Conservation (phyloP, 2,797 vertebrate genomes). For the Cephalopachus bancanus region DNA sequence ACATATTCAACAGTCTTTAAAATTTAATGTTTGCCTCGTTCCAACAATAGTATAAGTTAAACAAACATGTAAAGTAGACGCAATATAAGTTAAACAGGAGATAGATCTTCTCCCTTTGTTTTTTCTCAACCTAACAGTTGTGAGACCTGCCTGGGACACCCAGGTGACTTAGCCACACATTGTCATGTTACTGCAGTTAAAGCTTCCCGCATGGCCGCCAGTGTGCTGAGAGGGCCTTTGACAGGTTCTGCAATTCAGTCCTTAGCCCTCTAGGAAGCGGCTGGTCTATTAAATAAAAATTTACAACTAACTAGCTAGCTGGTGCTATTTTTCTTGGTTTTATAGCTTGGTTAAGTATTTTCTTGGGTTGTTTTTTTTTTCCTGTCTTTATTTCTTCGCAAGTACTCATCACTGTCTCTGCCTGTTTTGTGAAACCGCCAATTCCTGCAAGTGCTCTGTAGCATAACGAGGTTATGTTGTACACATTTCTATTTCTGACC, state of each 20-base stretch:
- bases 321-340: background rate
- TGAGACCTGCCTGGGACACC: background rate
- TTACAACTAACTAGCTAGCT: background rate
- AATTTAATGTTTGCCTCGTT: no score
- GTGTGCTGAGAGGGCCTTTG: background rate
- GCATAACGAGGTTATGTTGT: accelerated
- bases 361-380: no score
- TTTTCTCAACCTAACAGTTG: background rate
- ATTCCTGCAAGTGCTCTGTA: background rate
- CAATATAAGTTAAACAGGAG: background rate
- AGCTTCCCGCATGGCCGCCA: background rate
- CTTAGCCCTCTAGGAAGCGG: background rate
- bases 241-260: background rate
- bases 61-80: no score
- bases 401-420: background rate
- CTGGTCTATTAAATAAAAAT: background rate
- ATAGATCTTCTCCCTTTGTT: background rate
- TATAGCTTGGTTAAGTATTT: background rate
- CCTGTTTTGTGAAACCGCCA: background rate
- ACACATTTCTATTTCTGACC: accelerated
- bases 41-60: no score
- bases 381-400: background rate
- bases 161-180: background rate
- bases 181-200: background rate
- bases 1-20: no score